Conservation (phyloP, 2,888 invertebrate genomes). For the Hydraecia micacea region DNA sequence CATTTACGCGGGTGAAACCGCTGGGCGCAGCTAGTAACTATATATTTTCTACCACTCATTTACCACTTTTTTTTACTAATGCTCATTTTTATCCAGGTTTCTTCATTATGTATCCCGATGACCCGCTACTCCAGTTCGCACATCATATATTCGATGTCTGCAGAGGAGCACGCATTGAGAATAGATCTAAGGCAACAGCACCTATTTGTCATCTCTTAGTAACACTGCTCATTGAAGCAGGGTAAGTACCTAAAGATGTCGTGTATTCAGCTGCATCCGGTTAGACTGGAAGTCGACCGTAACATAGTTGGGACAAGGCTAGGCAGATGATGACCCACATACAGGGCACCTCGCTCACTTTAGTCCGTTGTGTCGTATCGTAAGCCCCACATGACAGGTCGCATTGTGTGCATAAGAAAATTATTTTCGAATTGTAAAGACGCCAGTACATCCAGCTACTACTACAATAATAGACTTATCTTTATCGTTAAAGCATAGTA, state of each 20-base stretch:
- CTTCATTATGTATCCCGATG: neutral
- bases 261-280: too few species aligned
- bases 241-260: conserved; percentile 59
- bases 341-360: neutral
- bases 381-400: neutral
- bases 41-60: too few species aligned
- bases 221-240: conserved; percentile 59
- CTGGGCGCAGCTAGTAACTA: too few species aligned
- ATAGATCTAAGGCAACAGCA: conserved; percentile 8
- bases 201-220: conserved; percentile 61
- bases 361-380: neutral
- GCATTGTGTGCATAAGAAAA: neutral
- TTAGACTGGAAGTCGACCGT: too few species aligned
- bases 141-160: accelerated
- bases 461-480: too few species aligned
- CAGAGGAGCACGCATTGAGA: neutral
- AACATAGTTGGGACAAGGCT: too few species aligned
- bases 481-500: too few species aligned
- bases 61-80: too few species aligned
- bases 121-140: conserved; percentile 8
- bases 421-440: too few species aligned
- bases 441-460: too few species aligned
- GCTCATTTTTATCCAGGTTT: neutral
- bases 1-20: too few species aligned
- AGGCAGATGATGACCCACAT: too few species aligned